phyloP scores from a whole-genome alignment of 2,113 vertebrate genomes.

The Pyrgilauda ruficollis region DNA sequence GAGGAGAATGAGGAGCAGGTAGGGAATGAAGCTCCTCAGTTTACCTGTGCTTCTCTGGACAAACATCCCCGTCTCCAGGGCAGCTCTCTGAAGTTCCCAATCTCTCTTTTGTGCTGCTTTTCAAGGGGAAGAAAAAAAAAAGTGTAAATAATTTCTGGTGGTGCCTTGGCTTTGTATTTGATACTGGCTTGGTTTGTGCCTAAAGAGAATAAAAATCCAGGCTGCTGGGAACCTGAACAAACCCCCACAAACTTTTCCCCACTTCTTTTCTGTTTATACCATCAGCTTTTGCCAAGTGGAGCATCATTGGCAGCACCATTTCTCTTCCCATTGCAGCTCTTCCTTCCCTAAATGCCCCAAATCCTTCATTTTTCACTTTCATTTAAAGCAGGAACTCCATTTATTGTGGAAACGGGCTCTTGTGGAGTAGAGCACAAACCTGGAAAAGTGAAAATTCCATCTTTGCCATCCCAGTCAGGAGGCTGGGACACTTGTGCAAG shows the following conservation, averaged over 20 bases:
- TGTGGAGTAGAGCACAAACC: too few relatives aligned
- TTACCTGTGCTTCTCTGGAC: not conserved
- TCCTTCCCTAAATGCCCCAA: not conserved
- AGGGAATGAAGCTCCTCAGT: too few relatives aligned
- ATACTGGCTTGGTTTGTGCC: not conserved
- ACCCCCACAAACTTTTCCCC: not conserved
- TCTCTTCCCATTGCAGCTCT: not conserved
- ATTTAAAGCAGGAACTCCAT: not conserved
- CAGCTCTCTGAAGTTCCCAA: not conserved
- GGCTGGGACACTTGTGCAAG: not conserved
- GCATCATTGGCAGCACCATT: not conserved
- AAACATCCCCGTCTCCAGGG: not conserved
- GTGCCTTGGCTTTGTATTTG: not conserved
- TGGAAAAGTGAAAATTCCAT: not conserved
- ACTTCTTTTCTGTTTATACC: not conserved
- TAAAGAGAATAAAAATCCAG: not conserved
- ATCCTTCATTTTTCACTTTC: not conserved
- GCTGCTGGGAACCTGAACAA: not conserved
- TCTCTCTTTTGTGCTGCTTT: not conserved
- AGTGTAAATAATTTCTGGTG: not conserved
- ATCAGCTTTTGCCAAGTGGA: not conserved
- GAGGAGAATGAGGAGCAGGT: not conserved
- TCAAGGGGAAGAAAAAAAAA: not conserved
- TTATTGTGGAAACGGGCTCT: not conserved
- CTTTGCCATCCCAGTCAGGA: not conserved